A percentile compares a stretch with the other conserved stretches of the same genome.
These are phyloP conservation scores for Pseudomyrmex gracilis DNA, from an alignment of 1,140 invertebrate species.

Conservation along the genomic window DNA sequence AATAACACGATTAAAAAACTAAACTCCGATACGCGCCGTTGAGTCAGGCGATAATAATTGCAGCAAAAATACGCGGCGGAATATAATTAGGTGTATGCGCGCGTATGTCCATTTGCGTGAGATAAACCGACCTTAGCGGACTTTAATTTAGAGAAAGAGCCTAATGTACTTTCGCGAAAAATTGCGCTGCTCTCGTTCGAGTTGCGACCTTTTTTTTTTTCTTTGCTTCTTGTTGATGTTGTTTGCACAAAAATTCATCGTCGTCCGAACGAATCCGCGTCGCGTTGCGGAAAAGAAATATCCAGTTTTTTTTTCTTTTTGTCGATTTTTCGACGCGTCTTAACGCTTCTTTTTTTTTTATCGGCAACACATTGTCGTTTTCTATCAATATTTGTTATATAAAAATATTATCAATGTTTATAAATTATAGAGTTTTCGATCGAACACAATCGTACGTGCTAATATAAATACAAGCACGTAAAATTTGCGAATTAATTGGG, in stretches of 20 bases:
- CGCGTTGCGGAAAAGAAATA: too few species aligned
- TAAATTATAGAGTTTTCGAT: not conserved
- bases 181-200: constrained; percentile 9
- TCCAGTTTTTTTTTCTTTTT: too few species aligned
- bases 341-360: constrained; percentile 5
- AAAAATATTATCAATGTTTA: not conserved
- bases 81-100: constrained; percentile 49
- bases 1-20: constrained; percentile 52
- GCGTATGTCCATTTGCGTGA: constrained; percentile 55
- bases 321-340: not conserved
- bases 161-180: constrained; percentile 49
- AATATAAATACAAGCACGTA: not conserved
- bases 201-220: not conserved
- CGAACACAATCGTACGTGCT: not conserved
- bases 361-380: not conserved
- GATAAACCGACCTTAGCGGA: constrained; percentile 57
- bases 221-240: not conserved
- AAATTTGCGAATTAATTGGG: not conserved
- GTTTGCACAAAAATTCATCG: not conserved
- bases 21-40: constrained; percentile 48
- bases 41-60: constrained; percentile 49
- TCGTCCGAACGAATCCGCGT: too few species aligned
- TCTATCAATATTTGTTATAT: too few species aligned
- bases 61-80: constrained; percentile 21
- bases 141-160: constrained; percentile 54